Evolutionary conservation across 2,113 vertebrate species (phyloP).

Genomic region (Clarias magur): DNA sequence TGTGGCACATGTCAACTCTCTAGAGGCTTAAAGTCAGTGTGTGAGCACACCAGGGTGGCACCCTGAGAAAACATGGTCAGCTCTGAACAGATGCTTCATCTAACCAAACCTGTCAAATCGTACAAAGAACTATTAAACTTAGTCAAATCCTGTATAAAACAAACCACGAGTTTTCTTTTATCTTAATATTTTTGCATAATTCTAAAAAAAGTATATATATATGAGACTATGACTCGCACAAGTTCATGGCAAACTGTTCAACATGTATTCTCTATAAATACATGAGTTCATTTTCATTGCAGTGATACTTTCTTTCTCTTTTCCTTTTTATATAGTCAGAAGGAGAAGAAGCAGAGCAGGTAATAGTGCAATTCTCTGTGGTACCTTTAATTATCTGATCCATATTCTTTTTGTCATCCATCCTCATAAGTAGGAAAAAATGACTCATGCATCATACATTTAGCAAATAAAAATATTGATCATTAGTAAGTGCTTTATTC

Average conservation of each 20-base stretch:
- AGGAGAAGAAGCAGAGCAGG: conserved; percentile 17
- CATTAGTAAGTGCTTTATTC: background rate
- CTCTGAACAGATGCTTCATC: conserved; percentile 36
- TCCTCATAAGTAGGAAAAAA: background rate
- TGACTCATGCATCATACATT: background rate
- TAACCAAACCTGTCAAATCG: background rate
- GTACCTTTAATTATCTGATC: conserved; percentile 10
- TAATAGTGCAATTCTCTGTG: background rate
- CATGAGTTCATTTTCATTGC: background rate
- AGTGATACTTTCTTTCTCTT: background rate
- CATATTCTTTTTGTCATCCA: background rate
- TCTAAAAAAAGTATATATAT: background rate
- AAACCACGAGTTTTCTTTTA: background rate
- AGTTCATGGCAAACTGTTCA: background rate
- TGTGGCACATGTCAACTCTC: conserved; percentile 55
- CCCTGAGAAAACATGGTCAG: conserved; percentile 29
- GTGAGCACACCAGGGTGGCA: conserved; percentile 22
- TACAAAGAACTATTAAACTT: background rate
- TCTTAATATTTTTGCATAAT: background rate
- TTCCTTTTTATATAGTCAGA: no score
- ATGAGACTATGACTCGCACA: background rate
- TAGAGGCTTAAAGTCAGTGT: conserved; percentile 41
- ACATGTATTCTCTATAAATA: background rate
- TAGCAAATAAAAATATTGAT: conserved; percentile 2
- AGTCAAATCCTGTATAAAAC: background rate